Conservation (phyloP, 2,113 vertebrate genomes). For the Cynocephalus volans region DNA sequence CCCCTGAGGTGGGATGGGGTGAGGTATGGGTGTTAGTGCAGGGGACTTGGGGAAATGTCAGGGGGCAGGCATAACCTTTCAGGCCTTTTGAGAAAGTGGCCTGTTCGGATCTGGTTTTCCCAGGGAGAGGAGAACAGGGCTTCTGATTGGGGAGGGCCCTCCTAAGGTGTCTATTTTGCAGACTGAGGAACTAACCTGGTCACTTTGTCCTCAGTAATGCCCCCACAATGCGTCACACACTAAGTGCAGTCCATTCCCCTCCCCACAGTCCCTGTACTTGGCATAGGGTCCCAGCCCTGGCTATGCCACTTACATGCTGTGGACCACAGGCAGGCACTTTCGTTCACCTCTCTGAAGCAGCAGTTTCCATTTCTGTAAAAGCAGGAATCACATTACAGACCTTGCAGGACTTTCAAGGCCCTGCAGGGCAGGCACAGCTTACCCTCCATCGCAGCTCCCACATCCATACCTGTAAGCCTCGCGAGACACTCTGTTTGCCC, state of each 20-base stretch:
- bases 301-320: background rate
- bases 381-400: background rate
- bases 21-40: background rate
- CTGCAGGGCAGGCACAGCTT: background rate
- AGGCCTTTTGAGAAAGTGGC: background rate
- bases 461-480: background rate
- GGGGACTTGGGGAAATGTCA: background rate
- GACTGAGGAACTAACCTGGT: background rate
- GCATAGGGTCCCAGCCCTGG: background rate
- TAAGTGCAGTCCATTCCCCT: background rate
- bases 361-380: background rate
- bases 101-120: background rate
- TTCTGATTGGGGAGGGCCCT: background rate
- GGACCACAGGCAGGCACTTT: accelerated
- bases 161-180: background rate
- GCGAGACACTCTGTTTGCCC: background rate
- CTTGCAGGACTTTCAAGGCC: background rate
- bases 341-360: background rate
- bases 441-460: accelerated
- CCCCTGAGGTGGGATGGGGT: background rate
- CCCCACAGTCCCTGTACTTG: background rate
- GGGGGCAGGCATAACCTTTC: background rate
- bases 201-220: background rate
- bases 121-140: background rate
- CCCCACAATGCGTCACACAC: background rate